phyloP scores from a whole-genome alignment of 2,888 invertebrate genomes.

The Neoitamus cyanurus region DNA sequence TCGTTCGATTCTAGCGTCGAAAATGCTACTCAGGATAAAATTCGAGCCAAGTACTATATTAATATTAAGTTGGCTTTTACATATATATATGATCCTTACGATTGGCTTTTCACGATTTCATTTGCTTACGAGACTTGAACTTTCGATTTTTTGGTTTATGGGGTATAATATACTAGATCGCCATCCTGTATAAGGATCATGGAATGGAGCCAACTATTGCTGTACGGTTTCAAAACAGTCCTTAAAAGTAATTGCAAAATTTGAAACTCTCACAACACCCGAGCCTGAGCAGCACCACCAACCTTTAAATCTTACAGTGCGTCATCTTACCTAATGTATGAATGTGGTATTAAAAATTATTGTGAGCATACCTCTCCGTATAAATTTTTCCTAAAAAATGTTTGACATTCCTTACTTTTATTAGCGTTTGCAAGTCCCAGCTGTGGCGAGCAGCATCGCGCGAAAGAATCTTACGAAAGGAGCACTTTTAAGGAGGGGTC shows the following conservation, averaged over 20 bases:
- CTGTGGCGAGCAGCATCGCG: neutral
- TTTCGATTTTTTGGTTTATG: neutral
- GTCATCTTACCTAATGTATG: neutral
- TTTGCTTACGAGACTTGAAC: neutral
- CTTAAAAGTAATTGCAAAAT: neutral
- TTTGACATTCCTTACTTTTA: neutral
- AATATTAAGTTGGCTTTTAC: neutral
- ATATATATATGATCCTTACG: neutral
- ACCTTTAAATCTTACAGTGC: neutral
- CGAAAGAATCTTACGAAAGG: neutral
- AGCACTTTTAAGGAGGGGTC: neutral
- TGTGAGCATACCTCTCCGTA: slow-evolving; percentile 16
- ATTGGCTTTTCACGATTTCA: neutral
- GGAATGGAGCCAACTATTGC: neutral
- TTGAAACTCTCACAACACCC: neutral
- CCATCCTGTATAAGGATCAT: neutral
- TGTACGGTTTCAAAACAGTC: neutral
- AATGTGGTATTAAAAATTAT: neutral
- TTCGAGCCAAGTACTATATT: neutral
- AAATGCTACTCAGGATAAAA: slow-evolving; percentile 28
- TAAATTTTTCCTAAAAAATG: slow-evolving; percentile 32
- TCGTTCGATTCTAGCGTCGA: neutral
- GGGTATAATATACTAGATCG: neutral
- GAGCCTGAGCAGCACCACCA: neutral
- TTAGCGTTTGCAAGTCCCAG: neutral